Evolutionary conservation across 2,888 invertebrate species (phyloP), one percentile per base, ranked within the genome.

Genomic region (Hydriomena furcata): DNA sequence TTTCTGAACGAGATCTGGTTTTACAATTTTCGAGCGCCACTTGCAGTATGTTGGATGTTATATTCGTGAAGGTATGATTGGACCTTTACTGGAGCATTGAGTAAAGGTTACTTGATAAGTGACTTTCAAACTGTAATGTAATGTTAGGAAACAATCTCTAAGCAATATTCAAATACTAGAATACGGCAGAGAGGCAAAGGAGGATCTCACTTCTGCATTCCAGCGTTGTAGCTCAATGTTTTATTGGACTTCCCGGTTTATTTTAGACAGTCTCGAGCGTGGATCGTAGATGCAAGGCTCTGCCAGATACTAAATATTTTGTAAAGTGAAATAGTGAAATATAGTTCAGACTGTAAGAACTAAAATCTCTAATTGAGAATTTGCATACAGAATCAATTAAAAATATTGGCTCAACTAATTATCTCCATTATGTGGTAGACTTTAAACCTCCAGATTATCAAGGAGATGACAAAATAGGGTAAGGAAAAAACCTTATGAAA

Each of bases 171-270:
- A 38, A 38, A 7, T 28, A 38, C 7, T 37, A 38, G 27, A 20
- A 27, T 38, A 17, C 27, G 25, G 25, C 12, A 13, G 13, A 28
- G 37, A 45, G 20, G n/a, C n/a, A 46, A 12, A 40, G 38, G 40
- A 24, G 32, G 36, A 48, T 43, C 46, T 61, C 53, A 57, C 60
- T 65, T 65, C 66, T 71, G 66, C 71, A 68, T 71, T 68, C 68
- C 66, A 66, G 72, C 55, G 55, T 65, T 59, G n/a, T 61, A 54
- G 63, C 68, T 68, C 65, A 61, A 50, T 63, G 52, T 66, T 59
- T 70, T 71, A 67, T 73, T 67, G 66, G 62, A 64, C 63, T 72
- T 73, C 68, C 65, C 62, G 61, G 62, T 69, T 57, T 77, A 77
- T 77, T 75, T 73, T 69, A 55, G 65, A 69, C 66, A 63, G 63